Conservation (phyloP, 2,888 invertebrate species). For the Blera fallax region DNA sequence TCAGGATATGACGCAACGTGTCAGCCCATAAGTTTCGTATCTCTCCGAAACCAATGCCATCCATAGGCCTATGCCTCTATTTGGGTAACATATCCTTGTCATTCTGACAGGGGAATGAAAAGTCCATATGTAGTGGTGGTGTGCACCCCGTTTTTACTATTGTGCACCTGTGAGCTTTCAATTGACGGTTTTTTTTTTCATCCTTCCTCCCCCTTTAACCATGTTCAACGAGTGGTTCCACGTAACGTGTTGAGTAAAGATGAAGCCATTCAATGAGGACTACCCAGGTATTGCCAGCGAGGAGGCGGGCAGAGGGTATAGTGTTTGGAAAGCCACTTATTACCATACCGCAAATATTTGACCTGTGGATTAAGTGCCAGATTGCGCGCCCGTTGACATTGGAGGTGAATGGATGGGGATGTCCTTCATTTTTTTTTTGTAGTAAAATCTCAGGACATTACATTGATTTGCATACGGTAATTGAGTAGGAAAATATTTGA, state of each 20-base stretch:
- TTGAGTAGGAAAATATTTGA: neutral
- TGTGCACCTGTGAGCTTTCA: neutral
- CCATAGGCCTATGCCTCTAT: neutral
- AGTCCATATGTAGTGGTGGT: neutral
- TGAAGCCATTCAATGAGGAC: conserved; percentile 39
- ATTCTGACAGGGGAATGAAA: neutral
- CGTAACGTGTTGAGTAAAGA: conserved; percentile 25
- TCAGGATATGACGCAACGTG: conserved; percentile 11
- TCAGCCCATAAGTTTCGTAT: neutral
- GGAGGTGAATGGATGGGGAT: neutral
- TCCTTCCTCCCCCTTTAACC: neutral
- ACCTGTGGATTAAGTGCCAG: conserved; percentile 58
- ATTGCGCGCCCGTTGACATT: conserved; percentile 38
- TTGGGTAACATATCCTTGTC: neutral
- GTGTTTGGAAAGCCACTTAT: conserved; percentile 58
- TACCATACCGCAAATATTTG: conserved; percentile 66
- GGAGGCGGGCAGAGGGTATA: neutral
- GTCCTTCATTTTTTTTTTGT: neutral
- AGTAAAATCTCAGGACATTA: neutral
- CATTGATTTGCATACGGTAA: neutral
- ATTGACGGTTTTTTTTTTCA: neutral
- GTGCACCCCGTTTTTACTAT: neutral
- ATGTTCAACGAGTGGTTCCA: conserved; percentile 24
- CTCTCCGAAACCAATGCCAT: conserved; percentile 4
- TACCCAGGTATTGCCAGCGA: neutral